Conservation (phyloP, 2,113 vertebrate species). For the Hippocampus mohnikei region DNA sequence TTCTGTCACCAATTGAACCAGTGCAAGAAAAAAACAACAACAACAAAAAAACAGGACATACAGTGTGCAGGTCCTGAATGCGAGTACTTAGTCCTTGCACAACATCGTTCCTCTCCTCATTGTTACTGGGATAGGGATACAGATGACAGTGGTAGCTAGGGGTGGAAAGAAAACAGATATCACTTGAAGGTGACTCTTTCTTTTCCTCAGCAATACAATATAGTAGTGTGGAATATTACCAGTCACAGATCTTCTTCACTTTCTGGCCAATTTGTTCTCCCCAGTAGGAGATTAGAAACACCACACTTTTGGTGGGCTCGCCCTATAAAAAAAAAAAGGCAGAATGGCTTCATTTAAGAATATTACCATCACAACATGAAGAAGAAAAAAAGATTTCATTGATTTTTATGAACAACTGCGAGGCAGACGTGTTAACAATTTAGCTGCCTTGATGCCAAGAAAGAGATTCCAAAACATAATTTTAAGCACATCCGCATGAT, state of each 20-base stretch:
- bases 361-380: neutral
- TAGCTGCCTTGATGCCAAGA: too few relatives aligned
- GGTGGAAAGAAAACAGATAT: constrained; percentile 3
- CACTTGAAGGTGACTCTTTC: neutral
- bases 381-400: neutral
- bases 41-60: constrained; percentile 51
- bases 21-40: neutral
- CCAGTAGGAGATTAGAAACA: constrained; percentile 95
- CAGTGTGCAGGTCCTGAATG: constrained; percentile 89
- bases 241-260: constrained; percentile 97
- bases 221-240: constrained; percentile 71
- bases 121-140: constrained; percentile 88
- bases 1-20: constrained; percentile 20
- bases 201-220: neutral
- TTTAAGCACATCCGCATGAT: neutral
- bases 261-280: constrained; percentile 96
- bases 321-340: constrained; percentile 67
- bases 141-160: constrained; percentile 91
- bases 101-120: constrained; percentile 82
- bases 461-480: neutral
- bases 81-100: constrained; percentile 84
- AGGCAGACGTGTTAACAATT: neutral
- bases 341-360: neutral
- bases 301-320: constrained; percentile 83
- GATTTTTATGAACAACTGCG: neutral